Evolutionary conservation across 1,140 invertebrate species (phyloP).

Genomic region (Philaenus spumarius): DNA sequence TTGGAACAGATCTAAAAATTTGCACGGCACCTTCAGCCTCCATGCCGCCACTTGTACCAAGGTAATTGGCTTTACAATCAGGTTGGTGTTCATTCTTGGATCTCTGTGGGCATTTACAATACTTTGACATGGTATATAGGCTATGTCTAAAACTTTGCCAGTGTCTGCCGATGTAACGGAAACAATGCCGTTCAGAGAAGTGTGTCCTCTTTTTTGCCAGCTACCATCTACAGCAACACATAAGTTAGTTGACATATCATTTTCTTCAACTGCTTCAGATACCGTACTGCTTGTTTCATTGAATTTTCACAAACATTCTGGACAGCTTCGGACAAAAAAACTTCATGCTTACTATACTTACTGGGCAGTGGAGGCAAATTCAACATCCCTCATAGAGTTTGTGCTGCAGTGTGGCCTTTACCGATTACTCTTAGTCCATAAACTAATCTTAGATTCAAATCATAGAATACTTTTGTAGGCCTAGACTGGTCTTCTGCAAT

Average conservation of each 20-base stretch:
- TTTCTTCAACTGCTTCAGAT: slow-evolving; percentile 17
- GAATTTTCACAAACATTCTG: slow-evolving; percentile 3
- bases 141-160: too few species aligned
- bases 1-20: slow-evolving; percentile 25
- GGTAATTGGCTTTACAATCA: slow-evolving; percentile 20
- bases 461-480: background rate
- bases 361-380: slow-evolving; percentile 13
- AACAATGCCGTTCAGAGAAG: too few species aligned
- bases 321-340: background rate
- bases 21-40: slow-evolving; percentile 23
- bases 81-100: background rate
- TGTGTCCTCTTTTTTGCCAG: too few species aligned
- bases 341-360: background rate
- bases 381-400: slow-evolving; percentile 19
- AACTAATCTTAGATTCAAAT: slow-evolving; percentile 10
- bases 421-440: slow-evolving; percentile 7
- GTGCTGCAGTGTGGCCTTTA: slow-evolving; percentile 7
- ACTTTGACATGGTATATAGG: slow-evolving; percentile 14
- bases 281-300: slow-evolving; percentile 15
- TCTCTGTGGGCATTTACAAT: slow-evolving; percentile 16
- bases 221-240: too few species aligned
- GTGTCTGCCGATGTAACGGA: too few species aligned
- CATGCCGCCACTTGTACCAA: slow-evolving; percentile 28
- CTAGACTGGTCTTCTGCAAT: too few species aligned
- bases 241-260: slow-evolving; percentile 7